phyloP scores from a whole-genome alignment of 2,888 invertebrate species.

The Cheilosia grossa region DNA sequence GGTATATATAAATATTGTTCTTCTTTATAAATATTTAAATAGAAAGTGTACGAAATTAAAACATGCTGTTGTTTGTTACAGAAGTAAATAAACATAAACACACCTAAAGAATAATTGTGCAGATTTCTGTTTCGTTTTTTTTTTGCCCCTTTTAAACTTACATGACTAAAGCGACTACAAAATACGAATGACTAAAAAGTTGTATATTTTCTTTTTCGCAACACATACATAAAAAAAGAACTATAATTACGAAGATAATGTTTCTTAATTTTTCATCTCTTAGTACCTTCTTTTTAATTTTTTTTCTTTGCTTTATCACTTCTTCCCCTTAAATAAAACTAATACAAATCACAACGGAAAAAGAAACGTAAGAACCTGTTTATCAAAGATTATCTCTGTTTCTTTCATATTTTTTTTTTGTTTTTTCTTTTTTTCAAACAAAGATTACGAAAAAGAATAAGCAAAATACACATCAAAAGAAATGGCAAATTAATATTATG shows the following conservation, averaged over 20 bases:
- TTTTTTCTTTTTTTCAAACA: slow-evolving; percentile 21
- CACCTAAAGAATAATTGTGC: slow-evolving; percentile 71
- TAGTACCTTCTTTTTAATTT: slow-evolving; percentile 56
- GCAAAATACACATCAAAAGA: slow-evolving; percentile 40
- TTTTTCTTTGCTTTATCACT: slow-evolving; percentile 47
- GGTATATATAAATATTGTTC: slow-evolving; percentile 33
- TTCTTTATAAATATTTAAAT: slow-evolving; percentile 39
- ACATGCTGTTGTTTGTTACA: slow-evolving; percentile 29
- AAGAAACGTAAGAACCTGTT: slow-evolving; percentile 44
- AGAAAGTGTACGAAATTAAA: slow-evolving; percentile 15
- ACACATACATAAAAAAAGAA: slow-evolving; percentile 45
- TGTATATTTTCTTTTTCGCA: slow-evolving; percentile 51
- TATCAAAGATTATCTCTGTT: slow-evolving; percentile 3
- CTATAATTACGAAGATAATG: slow-evolving; percentile 4
- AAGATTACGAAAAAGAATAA: slow-evolving; percentile 33
- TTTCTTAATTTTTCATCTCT: slow-evolving; percentile 39
- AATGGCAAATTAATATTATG: slow-evolving; percentile 57
- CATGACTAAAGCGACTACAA: slow-evolving; percentile 66
- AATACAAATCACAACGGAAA: slow-evolving; percentile 69
- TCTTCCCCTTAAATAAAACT: slow-evolving; percentile 48
- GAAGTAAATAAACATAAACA: slow-evolving; percentile 39
- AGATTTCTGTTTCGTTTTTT: slow-evolving; percentile 43
- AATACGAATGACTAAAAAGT: slow-evolving; percentile 71
- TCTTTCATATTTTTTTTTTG: slow-evolving; percentile 18
- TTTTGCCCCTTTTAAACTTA: slow-evolving; percentile 45